These are phyloP conservation scores for Seira musarum DNA, from an alignment of 2,888 invertebrate genomes.

Conservation along the genomic window DNA sequence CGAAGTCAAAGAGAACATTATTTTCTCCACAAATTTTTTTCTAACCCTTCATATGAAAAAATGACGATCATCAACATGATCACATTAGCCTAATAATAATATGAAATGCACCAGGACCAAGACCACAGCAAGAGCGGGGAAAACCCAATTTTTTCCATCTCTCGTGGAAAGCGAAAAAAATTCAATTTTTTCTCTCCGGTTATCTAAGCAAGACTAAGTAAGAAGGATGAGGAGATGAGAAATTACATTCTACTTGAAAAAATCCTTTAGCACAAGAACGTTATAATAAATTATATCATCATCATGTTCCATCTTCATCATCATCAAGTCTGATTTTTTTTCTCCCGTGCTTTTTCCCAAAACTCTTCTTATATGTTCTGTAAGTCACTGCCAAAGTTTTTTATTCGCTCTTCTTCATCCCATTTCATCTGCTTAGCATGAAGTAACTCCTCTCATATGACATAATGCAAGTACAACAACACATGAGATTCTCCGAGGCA, in stretches of 20 bases:
- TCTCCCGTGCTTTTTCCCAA: neutral
- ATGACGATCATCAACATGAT: neutral
- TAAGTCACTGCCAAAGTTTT: constrained; percentile 1
- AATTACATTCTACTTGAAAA: constrained; percentile 16
- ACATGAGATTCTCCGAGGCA: constrained; percentile 1
- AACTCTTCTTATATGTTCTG: neutral
- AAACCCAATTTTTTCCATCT: constrained; percentile 19
- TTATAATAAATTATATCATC: constrained; percentile 17
- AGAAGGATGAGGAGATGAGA: constrained; percentile 19
- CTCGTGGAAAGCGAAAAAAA: constrained; percentile 11
- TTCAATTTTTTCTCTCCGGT: constrained; percentile 12
- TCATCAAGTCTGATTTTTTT: constrained; percentile 11
- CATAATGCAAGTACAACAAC: neutral
- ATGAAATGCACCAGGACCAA: constrained; percentile 1
- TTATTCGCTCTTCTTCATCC: neutral
- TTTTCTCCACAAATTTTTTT: neutral
- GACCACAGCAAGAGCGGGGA: constrained; percentile 8
- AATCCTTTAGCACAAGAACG: constrained; percentile 16
- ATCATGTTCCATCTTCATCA: constrained; percentile 10
- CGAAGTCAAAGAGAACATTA: too few relatives aligned
- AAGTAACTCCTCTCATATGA: constrained; percentile 6
- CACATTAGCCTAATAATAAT: constrained; percentile 14
- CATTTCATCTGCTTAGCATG: neutral
- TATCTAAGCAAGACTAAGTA: neutral
- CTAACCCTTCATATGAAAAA: neutral